A percentile compares a stretch with the other conserved stretches of the same genome.
Evolutionary conservation across 1,140 invertebrate genomes (phyloP).

Genomic region (Lysiphlebus fabarum): DNA sequence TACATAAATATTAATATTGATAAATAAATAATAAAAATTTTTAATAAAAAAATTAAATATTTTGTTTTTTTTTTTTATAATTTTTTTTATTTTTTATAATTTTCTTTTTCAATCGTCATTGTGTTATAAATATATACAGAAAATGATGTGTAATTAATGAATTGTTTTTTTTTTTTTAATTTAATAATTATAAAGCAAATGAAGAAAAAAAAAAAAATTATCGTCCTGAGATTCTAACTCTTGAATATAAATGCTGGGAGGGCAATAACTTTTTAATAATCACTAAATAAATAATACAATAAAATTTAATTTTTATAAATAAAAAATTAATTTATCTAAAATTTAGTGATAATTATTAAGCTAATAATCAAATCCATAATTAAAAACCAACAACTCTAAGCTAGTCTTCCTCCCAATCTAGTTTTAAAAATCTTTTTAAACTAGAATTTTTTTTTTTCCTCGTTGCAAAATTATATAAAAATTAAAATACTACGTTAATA

Average conservation of each 20-base stretch:
- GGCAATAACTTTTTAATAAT: neutral
- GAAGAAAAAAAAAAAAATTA: slow-evolving; percentile 15
- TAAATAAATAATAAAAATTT: too few species aligned
- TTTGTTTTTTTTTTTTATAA: too few species aligned
- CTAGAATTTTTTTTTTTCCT: slow-evolving; percentile 5
- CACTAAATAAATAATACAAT: too few species aligned
- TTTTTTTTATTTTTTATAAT: too few species aligned
- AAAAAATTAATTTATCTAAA: slow-evolving; percentile 10
- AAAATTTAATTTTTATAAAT: neutral
- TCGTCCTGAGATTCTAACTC: slow-evolving; percentile 39
- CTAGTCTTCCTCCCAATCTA: slow-evolving; percentile 29
- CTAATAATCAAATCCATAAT: slow-evolving; percentile 18
- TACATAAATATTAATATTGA: too few species aligned
- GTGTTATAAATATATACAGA: slow-evolving; percentile 36
- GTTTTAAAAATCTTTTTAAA: neutral
- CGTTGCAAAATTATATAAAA: slow-evolving; percentile 19
- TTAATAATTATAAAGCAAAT: slow-evolving; percentile 20
- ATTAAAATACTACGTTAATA: slow-evolving; percentile 24
- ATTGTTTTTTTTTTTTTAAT: too few species aligned
- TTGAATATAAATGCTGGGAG: slow-evolving; percentile 26
- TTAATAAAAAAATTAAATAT: too few species aligned
- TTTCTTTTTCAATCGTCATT: neutral
- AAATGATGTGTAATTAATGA: neutral
- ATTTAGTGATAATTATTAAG: slow-evolving; percentile 1
- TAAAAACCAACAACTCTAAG: slow-evolving; percentile 26